Percentiles rank a stretch among this genome's conserved stretches.
Evolutionary conservation across 2,113 vertebrate species (phyloP).

Genomic region (Cyphomyrus discorhynchus): DNA sequence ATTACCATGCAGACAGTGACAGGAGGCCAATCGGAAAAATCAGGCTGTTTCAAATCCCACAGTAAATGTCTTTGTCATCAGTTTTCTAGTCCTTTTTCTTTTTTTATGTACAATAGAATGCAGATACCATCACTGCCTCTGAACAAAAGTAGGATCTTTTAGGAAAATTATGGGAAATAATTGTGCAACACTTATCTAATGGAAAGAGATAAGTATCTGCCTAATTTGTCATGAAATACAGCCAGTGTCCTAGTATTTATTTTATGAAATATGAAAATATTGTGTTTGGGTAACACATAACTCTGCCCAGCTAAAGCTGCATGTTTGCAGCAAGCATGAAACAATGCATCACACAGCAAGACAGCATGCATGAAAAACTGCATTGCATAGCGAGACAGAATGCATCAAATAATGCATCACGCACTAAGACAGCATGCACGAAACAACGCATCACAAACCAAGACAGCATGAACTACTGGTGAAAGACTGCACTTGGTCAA

Average conservation of each 20-base stretch:
- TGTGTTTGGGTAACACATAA: neutral
- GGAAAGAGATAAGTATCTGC: neutral
- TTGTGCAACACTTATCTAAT: neutral
- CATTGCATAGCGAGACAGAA: neutral
- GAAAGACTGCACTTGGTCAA: neutral
- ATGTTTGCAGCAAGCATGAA: neutral
- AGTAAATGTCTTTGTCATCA: neutral
- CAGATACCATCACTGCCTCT: neutral
- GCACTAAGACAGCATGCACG: neutral
- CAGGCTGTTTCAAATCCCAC: neutral
- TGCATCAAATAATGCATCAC: neutral
- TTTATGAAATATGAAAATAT: neutral
- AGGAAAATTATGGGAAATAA: neutral
- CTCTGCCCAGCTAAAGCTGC: neutral
- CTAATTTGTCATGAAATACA: neutral
- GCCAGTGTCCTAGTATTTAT: neutral
- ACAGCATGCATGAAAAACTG: neutral
- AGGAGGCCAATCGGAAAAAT: neutral
- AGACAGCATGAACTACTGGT: neutral
- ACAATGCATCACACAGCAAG: neutral
- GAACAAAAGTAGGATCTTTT: neutral
- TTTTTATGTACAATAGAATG: neutral
- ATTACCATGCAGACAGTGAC: neutral
- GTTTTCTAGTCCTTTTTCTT: neutral
- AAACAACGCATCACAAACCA: neutral